Evolutionary conservation across 2,888 invertebrate genomes (phyloP).

Genomic region (Acleris cristana): DNA sequence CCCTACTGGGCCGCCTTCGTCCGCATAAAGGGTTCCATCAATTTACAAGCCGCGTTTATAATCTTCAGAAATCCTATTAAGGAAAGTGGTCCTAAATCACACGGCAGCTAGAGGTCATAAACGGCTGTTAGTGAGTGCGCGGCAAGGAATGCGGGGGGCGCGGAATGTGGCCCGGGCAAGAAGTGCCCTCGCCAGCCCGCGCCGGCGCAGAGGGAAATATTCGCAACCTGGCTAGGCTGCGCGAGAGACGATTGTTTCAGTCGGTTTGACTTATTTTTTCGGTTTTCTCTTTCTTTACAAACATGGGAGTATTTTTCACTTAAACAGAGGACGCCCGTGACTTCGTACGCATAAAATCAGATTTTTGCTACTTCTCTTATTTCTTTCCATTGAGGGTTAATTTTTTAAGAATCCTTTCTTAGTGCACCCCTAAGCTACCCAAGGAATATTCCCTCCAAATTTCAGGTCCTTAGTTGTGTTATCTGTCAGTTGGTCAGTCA

Average conservation of each 20-base stretch:
- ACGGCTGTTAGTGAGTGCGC: constrained; percentile 52
- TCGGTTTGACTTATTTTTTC: not conserved
- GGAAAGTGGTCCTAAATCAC: constrained; percentile 12
- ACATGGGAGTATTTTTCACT: too few relatives aligned
- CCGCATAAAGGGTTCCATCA: constrained; percentile 6
- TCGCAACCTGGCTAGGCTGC: constrained; percentile 42
- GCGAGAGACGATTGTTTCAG: constrained; percentile 18
- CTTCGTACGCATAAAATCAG: too few relatives aligned
- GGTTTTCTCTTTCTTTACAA: not conserved
- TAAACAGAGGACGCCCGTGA: too few relatives aligned
- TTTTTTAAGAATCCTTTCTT: too few relatives aligned
- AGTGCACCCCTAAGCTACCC: too few relatives aligned
- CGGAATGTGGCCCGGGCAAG: constrained; percentile 72
- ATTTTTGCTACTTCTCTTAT: too few relatives aligned
- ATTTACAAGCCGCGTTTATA: constrained; percentile 4
- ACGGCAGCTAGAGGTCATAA: constrained; percentile 31
- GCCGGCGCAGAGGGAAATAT: constrained; percentile 45
- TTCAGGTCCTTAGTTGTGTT: too few relatives aligned
- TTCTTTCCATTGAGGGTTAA: too few relatives aligned
- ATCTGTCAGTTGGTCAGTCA: too few relatives aligned
- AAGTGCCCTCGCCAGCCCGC: constrained; percentile 55
- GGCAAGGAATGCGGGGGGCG: constrained; percentile 65
- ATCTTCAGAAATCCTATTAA: constrained; percentile 3
- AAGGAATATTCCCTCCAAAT: too few relatives aligned
- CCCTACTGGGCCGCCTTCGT: not conserved